Evolutionary conservation across 1,140 invertebrate genomes (phyloP), one percentile per base, ranked within the genome.

Genomic region (Campoletis sonorensis): DNA sequence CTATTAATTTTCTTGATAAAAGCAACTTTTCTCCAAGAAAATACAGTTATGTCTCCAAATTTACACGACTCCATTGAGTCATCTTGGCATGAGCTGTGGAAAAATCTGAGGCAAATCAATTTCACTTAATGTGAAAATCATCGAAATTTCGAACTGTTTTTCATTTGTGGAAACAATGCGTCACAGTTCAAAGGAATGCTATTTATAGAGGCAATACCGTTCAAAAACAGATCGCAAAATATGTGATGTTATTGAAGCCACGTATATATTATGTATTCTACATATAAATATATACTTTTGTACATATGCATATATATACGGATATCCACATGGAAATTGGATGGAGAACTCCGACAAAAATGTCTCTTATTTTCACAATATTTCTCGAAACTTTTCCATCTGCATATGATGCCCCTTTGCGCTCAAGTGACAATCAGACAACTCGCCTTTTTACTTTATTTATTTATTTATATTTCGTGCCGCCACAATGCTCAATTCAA

Each of bases 111-210:
- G 13, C 11, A 11, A 45, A 11, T 10, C 40, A 4, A 45, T 13
- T 45, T 45, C 8, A 45, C 40, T 5, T 11, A 13, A 45, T 8
- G n/a, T n/a, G n/a, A n/a, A n/a, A n/a, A n/a, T n/a, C n/a, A n/a
- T n/a, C 13, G 5, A 58, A 58, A 8, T 58, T 26, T 64, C 18
- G 16, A n/a, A 54, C 61, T 26, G 10, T 64, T 23, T 64, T 64
- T 64, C 3, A 15, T 26, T 26, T 10, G 27, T 3, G 61, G 4
- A n/a, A 26, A 64, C 5, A 11, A 64, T 13, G 61, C 45, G 21
- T 75, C 49, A 49, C 72, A 75, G 72, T 75, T 54, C 15, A 26
- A 54, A 75, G 72, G 72, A 75, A 75, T 75, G 72, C 72, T 72
- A 72, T 72, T 72, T 70, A 49, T 58, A 27, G 61, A 75, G 72